Evolutionary conservation across 2,797 vertebrate genomes (phyloP).

Genomic region (Crossoptilon crossoptilon): DNA sequence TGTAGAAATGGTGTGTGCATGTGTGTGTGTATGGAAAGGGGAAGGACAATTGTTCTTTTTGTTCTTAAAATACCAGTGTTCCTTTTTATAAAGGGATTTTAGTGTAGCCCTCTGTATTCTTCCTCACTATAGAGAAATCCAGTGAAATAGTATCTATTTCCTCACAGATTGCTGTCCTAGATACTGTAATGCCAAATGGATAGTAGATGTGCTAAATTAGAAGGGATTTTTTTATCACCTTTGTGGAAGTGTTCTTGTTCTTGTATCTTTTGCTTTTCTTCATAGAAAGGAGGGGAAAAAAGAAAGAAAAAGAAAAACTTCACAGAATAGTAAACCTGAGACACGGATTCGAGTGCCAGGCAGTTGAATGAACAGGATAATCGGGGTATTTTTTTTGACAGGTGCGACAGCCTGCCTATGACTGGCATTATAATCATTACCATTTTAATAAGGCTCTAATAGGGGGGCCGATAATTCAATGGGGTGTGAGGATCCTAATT

Average conservation of each 20-base stretch:
- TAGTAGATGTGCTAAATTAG: conserved; percentile 47
- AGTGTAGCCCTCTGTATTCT: conserved; percentile 46
- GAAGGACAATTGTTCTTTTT: conserved; percentile 45
- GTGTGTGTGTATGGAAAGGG: neutral
- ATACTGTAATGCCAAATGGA: conserved; percentile 47
- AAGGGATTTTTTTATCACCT: conserved; percentile 60
- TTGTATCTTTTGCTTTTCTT: conserved; percentile 75
- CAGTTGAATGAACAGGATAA: conserved; percentile 85
- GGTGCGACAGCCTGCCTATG: conserved; percentile 84
- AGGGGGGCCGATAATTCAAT: conserved; percentile 86
- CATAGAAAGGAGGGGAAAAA: neutral
- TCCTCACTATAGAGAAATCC: conserved; percentile 11
- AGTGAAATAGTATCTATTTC: conserved; percentile 57
- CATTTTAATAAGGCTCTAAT: conserved; percentile 88
- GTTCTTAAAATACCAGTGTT: conserved; percentile 18
- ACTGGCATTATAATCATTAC: conserved; percentile 86
- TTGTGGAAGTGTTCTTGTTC: conserved; percentile 66
- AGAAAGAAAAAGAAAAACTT: conserved; percentile 66
- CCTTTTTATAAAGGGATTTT: conserved; percentile 50
- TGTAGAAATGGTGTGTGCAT: neutral
- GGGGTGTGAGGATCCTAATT: conserved; percentile 86
- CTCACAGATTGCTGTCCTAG: conserved; percentile 23
- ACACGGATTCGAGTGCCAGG: conserved; percentile 79
- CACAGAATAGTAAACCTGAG: conserved; percentile 83
- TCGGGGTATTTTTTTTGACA: conserved; percentile 85